Conservation (phyloP, 2,113 vertebrate species). For the Phyllopteryx taeniolatus region DNA sequence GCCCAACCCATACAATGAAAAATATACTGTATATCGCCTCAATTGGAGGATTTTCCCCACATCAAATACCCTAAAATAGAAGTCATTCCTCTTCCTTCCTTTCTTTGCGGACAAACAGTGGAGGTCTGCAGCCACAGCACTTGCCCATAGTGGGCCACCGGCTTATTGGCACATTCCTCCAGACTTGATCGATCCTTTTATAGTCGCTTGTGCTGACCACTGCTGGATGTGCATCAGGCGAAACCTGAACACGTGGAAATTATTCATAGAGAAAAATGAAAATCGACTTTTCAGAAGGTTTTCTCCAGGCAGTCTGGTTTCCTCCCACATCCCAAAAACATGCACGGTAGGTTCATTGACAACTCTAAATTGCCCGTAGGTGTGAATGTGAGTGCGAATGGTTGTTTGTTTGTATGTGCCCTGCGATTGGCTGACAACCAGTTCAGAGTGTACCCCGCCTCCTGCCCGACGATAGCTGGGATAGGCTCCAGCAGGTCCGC, state of each 20-base stretch:
- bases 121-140: conserved; percentile 11
- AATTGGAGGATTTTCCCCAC: conserved; percentile 6
- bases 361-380: too few species aligned
- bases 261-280: background rate
- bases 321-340: too few species aligned
- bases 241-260: background rate
- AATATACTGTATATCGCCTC: background rate
- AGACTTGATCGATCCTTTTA: conserved; percentile 35
- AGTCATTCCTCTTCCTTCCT: background rate
- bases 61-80: conserved; percentile 26
- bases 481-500: too few species aligned
- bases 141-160: conserved; percentile 1
- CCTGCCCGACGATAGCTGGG: too few species aligned
- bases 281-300: background rate
- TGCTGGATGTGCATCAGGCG: conserved; percentile 8
- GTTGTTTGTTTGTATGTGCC: too few species aligned
- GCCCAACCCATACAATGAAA: background rate
- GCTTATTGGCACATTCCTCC: conserved; percentile 37
- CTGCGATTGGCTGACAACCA: too few species aligned
- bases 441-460: background rate
- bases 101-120: conserved; percentile 35
- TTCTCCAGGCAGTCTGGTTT: too few species aligned
- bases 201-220: conserved; percentile 4
- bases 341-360: too few species aligned
- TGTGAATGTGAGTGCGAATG: too few species aligned